Conservation (phyloP, 2,797 vertebrate genomes). For the Notolabrus celidotus region DNA sequence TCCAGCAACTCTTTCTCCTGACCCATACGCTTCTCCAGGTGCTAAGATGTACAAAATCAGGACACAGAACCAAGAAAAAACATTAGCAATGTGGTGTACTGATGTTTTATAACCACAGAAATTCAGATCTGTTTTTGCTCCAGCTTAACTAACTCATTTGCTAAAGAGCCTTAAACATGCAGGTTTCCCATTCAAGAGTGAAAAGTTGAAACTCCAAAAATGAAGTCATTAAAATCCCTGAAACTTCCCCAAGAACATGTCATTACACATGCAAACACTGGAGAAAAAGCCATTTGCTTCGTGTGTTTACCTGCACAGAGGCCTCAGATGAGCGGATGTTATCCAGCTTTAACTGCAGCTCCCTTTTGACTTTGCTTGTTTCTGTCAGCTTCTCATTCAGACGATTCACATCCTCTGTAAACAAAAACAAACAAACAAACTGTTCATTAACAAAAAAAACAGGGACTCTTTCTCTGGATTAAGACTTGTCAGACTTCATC, state of each 20-base stretch:
- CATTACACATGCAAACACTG: not conserved
- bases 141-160: not conserved
- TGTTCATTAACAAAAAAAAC: too few relatives aligned
- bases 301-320: slow-evolving; percentile 88
- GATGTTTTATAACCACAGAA: not conserved
- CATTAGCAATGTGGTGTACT: not conserved
- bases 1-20: slow-evolving; percentile 95
- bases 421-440: slow-evolving; percentile 12
- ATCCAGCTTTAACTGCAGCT: slow-evolving; percentile 94
- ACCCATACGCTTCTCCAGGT: slow-evolving; percentile 93
- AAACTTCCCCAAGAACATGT: not conserved
- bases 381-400: slow-evolving; percentile 93
- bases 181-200: not conserved
- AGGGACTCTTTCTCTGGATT: too few relatives aligned
- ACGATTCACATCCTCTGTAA: slow-evolving; percentile 91
- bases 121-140: not conserved
- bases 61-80: not conserved
- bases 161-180: not conserved
- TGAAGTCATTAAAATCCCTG: too few relatives aligned
- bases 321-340: slow-evolving; percentile 92
- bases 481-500: too few relatives aligned
- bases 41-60: slow-evolving; percentile 74
- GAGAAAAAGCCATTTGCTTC: not conserved
- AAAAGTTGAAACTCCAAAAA: too few relatives aligned
- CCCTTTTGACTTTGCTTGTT: slow-evolving; percentile 89